These are phyloP conservation scores for Calliphora vomitoria DNA, from an alignment of 2,888 invertebrate species.

Conservation along the genomic window DNA sequence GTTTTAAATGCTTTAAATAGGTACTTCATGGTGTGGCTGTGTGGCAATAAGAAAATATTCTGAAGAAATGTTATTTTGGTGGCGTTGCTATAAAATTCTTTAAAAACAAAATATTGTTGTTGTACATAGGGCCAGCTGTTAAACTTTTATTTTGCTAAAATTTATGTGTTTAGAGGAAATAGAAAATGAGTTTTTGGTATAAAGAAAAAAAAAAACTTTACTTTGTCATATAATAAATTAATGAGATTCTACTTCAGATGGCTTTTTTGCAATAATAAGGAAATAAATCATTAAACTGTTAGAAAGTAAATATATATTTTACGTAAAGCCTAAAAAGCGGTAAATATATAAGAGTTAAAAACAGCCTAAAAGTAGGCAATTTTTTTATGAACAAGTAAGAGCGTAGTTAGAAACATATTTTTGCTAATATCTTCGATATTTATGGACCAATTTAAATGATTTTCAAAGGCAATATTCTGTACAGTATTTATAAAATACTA, in stretches of 20 bases:
- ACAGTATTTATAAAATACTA: too few species aligned
- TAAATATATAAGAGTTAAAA: too few species aligned
- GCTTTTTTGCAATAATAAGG: not conserved
- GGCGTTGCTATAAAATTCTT: slow-evolving; percentile 8
- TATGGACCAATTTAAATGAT: too few species aligned
- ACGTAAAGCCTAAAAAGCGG: not conserved
- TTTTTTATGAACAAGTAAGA: too few species aligned
- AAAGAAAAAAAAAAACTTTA: not conserved
- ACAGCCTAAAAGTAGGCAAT: too few species aligned
- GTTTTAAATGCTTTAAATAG: slow-evolving; percentile 10
- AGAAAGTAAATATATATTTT: not conserved
- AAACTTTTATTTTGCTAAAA: slow-evolving; percentile 46
- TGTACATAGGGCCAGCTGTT: slow-evolving; percentile 58
- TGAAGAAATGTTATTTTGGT: slow-evolving; percentile 32
- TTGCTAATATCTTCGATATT: too few species aligned
- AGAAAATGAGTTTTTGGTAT: not conserved
- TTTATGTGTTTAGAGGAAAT: slow-evolving; percentile 21
- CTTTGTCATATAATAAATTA: not conserved
- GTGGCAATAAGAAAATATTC: slow-evolving; percentile 59
- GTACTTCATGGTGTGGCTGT: slow-evolving; percentile 18
- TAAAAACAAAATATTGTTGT: slow-evolving; percentile 23
- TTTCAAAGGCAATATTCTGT: too few species aligned
- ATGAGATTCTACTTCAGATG: not conserved
- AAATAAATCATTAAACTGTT: not conserved
- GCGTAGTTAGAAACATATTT: too few species aligned